A percentile compares a stretch with the other conserved stretches of the same genome.
Conservation (phyloP, 1,140 invertebrate genomes). For the Coelopa frigida region DNA sequence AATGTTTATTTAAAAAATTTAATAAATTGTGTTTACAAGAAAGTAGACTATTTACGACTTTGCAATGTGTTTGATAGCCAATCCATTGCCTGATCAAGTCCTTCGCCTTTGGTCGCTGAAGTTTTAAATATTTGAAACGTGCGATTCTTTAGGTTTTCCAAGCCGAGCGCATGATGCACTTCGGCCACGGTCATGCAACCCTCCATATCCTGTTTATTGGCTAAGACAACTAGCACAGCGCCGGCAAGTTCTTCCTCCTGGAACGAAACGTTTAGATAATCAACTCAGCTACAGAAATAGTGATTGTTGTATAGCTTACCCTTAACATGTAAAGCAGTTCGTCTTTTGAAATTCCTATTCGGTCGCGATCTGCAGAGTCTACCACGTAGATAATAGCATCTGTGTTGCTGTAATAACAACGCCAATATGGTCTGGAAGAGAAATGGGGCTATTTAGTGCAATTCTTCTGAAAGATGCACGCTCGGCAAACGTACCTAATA, state of each 20-base stretch:
- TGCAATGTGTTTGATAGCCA: slow-evolving; percentile 89
- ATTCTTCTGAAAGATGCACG: neutral
- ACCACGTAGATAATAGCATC: slow-evolving; percentile 99
- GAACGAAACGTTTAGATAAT: slow-evolving; percentile 10
- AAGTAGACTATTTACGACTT: slow-evolving; percentile 65
- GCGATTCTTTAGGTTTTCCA: slow-evolving; percentile 90
- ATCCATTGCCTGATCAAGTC: slow-evolving; percentile 97
- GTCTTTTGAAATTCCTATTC: slow-evolving; percentile 98
- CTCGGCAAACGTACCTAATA: slow-evolving; percentile 44
- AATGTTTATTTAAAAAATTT: too few relatives aligned
- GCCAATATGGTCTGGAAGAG: slow-evolving; percentile 84
- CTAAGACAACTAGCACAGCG: slow-evolving; percentile 90
- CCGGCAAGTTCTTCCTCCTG: slow-evolving; percentile 96
- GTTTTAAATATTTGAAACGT: slow-evolving; percentile 99
- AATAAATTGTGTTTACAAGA: too few relatives aligned
- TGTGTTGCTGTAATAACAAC: slow-evolving; percentile 99
- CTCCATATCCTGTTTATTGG: slow-evolving; percentile 99
- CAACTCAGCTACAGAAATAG: slow-evolving; percentile 2
- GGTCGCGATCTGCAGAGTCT: slow-evolving; percentile 95
- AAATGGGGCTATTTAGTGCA: neutral
- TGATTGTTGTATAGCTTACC: slow-evolving; percentile 50
- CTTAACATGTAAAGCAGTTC: slow-evolving; percentile 95
- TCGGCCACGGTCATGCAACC: slow-evolving; percentile 94
- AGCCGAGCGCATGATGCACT: slow-evolving; percentile 91
- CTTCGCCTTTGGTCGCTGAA: slow-evolving; percentile 97